These are phyloP conservation scores for Sinonovacula constricta DNA, from an alignment of 1,140 invertebrate genomes.

Conservation along the genomic window DNA sequence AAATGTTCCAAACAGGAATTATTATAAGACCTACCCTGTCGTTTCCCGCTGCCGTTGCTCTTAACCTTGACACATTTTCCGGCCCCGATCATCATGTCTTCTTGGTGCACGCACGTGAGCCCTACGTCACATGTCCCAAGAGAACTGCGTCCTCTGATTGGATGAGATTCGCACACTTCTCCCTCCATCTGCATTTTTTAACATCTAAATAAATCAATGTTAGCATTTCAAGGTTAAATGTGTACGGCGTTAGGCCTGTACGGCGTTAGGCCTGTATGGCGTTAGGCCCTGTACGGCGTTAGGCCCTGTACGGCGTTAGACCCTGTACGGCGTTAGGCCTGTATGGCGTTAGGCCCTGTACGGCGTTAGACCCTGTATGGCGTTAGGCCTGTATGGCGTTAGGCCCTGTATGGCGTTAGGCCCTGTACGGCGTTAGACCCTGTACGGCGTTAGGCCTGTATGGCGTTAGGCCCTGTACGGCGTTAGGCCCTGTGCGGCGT, in stretches of 20 bases:
- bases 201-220: background rate
- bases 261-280: background rate
- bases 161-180: conserved; percentile 17
- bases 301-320: no score
- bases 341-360: no score
- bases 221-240: background rate
- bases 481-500: no score
- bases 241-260: background rate
- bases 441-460: no score
- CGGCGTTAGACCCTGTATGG: no score
- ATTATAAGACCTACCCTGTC: no score
- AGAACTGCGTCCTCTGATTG: background rate
- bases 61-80: conserved; percentile 27
- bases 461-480: no score
- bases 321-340: no score
- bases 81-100: conserved; percentile 26
- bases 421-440: no score
- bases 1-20: background rate
- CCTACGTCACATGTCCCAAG: conserved; percentile 37
- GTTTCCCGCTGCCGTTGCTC: background rate
- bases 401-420: no score
- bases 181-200: conserved; percentile 24
- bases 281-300: no score
- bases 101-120: conserved; percentile 16
- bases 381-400: no score